Conservation (phyloP, 2,797 vertebrate species). For the Lepus oiostolus region DNA sequence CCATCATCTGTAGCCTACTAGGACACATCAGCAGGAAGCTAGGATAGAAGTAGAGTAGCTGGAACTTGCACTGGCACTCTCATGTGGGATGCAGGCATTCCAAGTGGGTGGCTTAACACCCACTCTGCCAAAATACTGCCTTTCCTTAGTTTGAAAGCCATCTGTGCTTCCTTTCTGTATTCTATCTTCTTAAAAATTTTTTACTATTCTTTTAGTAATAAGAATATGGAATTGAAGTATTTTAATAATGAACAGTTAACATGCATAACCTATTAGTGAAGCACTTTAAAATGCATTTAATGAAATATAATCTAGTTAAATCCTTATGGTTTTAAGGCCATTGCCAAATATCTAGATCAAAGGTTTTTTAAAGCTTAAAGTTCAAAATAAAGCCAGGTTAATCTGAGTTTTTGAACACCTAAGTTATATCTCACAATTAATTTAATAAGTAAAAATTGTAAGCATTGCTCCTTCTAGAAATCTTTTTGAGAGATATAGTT, state of each 20-base stretch:
- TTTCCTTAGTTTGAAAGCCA: background rate
- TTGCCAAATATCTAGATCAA: slow-evolving; percentile 56
- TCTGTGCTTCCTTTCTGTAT: background rate
- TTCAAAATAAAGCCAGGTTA: slow-evolving; percentile 55
- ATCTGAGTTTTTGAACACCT: slow-evolving; percentile 48
- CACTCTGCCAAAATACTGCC: no score
- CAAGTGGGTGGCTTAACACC: background rate
- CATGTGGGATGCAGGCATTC: no score
- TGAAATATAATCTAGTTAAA: slow-evolving; percentile 49
- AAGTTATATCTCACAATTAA: slow-evolving; percentile 62
- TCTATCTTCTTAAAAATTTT: slow-evolving; percentile 5
- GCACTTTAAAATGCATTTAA: slow-evolving; percentile 29
- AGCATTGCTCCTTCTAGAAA: slow-evolving; percentile 17
- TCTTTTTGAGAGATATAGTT: slow-evolving; percentile 8
- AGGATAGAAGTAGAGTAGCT: no score
- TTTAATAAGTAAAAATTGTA: slow-evolving; percentile 37
- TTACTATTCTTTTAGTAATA: slow-evolving; percentile 30
- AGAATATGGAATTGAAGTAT: slow-evolving; percentile 31
- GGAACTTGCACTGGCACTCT: no score
- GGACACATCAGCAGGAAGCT: no score
- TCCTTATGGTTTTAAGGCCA: slow-evolving; percentile 52
- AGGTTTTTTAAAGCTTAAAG: background rate
- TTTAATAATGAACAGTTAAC: slow-evolving; percentile 29
- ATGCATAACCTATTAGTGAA: slow-evolving; percentile 13
- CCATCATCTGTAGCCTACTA: no score